phyloP scores from a whole-genome alignment of 1,140 invertebrate species.

The Micrasema minimum region DNA sequence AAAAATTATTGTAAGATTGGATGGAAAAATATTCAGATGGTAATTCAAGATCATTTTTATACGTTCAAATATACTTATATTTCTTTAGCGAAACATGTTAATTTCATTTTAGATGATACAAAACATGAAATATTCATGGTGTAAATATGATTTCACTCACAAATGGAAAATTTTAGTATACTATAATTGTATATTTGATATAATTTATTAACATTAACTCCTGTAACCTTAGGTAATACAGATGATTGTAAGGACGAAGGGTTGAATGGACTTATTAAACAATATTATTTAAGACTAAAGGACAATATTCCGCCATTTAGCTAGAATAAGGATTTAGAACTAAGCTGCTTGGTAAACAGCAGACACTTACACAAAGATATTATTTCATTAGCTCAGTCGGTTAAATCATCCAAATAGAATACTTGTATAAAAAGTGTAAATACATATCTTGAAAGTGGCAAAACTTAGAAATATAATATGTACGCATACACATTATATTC shows the following conservation, averaged over 20 bases:
- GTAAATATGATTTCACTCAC: conserved; percentile 31
- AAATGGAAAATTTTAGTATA: conserved; percentile 27
- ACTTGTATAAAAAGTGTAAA: conserved; percentile 42
- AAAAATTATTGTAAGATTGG: conserved; percentile 53
- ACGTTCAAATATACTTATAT: conserved; percentile 12
- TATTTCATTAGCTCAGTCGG: conserved; percentile 42
- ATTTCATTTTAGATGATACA: conserved; percentile 18
- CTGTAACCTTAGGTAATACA: conserved; percentile 34
- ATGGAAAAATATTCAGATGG: conserved; percentile 50
- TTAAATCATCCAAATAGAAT: conserved; percentile 44
- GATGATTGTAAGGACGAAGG: conserved; percentile 50
- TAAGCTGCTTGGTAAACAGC: conserved; percentile 35
- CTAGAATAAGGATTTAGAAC: conserved; percentile 32
- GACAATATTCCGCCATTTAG: conserved; percentile 29
- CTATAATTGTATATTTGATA: conserved; percentile 33
- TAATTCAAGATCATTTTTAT: conserved; percentile 23
- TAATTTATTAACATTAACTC: conserved; percentile 33
- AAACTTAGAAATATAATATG: conserved; percentile 19
- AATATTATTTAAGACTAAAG: conserved; percentile 40
- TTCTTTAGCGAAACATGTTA: not conserved
- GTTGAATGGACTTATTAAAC: conserved; percentile 45
- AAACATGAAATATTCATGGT: conserved; percentile 18
- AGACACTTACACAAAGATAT: conserved; percentile 36
- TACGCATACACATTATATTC: no score
- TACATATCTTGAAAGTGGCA: conserved; percentile 30